Conservation (phyloP, 2,113 vertebrate species). For the Pangasianodon hypophthalmus region DNA sequence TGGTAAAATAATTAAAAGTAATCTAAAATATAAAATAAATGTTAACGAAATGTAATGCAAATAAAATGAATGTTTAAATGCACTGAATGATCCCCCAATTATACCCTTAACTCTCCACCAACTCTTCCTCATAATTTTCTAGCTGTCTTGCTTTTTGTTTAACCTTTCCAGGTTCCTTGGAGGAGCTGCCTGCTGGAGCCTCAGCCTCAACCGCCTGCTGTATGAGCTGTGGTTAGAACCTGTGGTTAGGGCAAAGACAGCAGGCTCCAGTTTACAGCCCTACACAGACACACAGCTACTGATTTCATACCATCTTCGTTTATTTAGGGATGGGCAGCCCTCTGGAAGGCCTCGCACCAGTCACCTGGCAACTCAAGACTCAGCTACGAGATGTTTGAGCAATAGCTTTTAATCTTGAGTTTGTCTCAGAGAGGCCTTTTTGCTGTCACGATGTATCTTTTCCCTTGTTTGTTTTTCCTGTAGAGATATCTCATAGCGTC, state of each 20-base stretch:
- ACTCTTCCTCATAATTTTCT: constrained; percentile 16
- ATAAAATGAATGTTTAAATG: not conserved
- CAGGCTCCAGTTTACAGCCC: constrained; percentile 42
- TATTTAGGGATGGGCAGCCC: constrained; percentile 51
- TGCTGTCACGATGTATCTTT: constrained; percentile 17
- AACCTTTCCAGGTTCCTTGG: constrained; percentile 36
- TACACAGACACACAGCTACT: constrained; percentile 53
- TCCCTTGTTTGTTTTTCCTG: not conserved
- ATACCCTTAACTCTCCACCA: not conserved
- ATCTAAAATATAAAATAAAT: not conserved
- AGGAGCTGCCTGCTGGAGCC: constrained; percentile 28
- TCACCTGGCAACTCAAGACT: constrained; percentile 47
- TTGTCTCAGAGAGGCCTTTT: constrained; percentile 32
- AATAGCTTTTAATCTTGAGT: constrained; percentile 30
- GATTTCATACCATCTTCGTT: constrained; percentile 45
- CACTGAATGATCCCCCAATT: not conserved
- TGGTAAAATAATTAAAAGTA: not conserved
- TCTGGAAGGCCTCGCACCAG: constrained; percentile 42
- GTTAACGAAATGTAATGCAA: too few relatives aligned
- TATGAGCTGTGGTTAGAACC: constrained; percentile 47
- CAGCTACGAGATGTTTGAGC: constrained; percentile 30
- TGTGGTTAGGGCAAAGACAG: constrained; percentile 52
- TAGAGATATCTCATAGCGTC: not conserved
- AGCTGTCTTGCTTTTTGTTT: constrained; percentile 39
- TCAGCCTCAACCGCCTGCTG: constrained; percentile 24